phyloP scores from a whole-genome alignment of 2,113 vertebrate genomes.

The Plestiodon gilberti region DNA sequence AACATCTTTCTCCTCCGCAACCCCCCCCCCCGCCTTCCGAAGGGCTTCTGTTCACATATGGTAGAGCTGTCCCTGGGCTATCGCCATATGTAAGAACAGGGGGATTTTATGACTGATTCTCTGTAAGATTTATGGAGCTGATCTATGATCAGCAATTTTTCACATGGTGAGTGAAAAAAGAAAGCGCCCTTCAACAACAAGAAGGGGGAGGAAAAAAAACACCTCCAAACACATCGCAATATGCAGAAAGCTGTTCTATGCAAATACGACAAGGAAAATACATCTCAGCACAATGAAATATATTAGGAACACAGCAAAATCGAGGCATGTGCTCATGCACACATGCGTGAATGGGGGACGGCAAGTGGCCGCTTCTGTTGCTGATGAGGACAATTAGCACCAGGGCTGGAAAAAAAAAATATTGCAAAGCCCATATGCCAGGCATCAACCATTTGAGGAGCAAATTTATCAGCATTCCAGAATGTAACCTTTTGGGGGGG shows the following conservation, averaged over 20 bases:
- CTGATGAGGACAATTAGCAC: too few relatives aligned
- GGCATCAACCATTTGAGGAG: too few relatives aligned
- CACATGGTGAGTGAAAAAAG: conserved; percentile 56
- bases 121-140: conserved; percentile 90
- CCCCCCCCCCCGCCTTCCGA: neutral
- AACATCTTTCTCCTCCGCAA: neutral
- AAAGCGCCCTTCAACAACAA: neutral
- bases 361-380: neutral
- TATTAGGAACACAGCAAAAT: neutral
- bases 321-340: neutral
- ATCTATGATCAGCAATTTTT: conserved; percentile 89
- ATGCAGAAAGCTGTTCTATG: neutral
- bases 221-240: neutral
- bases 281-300: neutral
- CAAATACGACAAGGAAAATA: neutral
- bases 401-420: too few relatives aligned
- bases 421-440: too few relatives aligned
- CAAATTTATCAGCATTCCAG: too few relatives aligned
- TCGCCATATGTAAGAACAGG: conserved; percentile 83
- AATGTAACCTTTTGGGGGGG: too few relatives aligned
- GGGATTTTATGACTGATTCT: conserved; percentile 83
- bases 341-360: neutral
- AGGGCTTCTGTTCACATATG: conserved; percentile 71
- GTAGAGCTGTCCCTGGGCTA: conserved; percentile 65
- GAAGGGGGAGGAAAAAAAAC: neutral